Evolutionary conservation across 2,888 invertebrate species (phyloP).

Genomic region (Athalia circularis): DNA sequence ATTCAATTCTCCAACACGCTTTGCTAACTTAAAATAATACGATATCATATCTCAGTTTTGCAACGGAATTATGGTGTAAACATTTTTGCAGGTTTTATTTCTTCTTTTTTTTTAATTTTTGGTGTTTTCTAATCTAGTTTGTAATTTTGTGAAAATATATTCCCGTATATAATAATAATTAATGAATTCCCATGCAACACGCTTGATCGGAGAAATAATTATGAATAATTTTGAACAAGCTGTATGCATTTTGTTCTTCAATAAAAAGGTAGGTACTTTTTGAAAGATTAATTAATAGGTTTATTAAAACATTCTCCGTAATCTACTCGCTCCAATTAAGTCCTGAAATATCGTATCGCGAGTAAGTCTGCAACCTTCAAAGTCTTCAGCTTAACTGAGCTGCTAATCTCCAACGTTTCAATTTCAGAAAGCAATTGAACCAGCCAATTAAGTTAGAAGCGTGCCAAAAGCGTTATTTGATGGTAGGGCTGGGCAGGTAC

Average conservation of each 20-base stretch:
- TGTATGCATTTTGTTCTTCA: too few relatives aligned
- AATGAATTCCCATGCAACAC: too few relatives aligned
- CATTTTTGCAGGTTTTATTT: not conserved
- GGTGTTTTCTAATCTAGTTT: not conserved
- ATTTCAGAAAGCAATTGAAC: conserved; percentile 33
- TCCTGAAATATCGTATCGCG: not conserved
- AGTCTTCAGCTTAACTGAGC: not conserved
- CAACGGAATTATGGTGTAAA: not conserved
- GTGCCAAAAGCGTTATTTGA: conserved; percentile 14
- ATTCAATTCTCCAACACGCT: not conserved
- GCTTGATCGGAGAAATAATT: too few relatives aligned
- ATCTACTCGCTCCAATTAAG: conserved; percentile 10
- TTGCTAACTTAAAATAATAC: not conserved
- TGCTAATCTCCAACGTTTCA: conserved; percentile 30
- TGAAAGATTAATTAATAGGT: too few relatives aligned
- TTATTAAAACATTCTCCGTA: conserved; percentile 10
- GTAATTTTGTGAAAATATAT: too few relatives aligned
- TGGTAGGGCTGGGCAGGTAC: not conserved
- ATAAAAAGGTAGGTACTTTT: too few relatives aligned
- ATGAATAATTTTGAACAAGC: too few relatives aligned
- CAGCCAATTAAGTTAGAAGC: conserved; percentile 20
- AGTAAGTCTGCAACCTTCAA: conserved; percentile 5
- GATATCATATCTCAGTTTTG: not conserved
- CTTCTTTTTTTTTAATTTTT: not conserved
- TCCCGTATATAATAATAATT: too few relatives aligned